Evolutionary conservation across 2,113 vertebrate species (phyloP).

Genomic region (Pluvialis apricaria): DNA sequence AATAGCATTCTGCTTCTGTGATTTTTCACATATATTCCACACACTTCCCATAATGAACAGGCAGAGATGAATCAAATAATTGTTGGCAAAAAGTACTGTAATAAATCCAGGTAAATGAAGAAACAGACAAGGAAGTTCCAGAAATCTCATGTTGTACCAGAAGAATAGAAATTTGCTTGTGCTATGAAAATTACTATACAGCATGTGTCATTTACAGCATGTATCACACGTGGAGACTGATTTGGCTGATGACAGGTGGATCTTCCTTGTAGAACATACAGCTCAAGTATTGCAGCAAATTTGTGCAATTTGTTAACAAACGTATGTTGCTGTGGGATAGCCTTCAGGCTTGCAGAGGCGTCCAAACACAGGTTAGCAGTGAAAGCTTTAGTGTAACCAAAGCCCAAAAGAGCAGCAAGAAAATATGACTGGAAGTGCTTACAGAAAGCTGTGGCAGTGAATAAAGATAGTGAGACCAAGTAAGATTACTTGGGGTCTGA

Average conservation of each 20-base stretch:
- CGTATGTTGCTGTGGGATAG: background rate
- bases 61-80: background rate
- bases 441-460: constrained; percentile 2
- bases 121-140: background rate
- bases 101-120: background rate
- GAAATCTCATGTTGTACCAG: background rate
- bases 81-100: background rate
- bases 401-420: background rate
- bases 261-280: background rate
- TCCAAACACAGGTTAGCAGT: background rate
- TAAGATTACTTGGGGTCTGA: background rate
- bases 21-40: background rate
- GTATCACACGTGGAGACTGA: background rate
- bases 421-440: background rate
- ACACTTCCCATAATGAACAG: background rate
- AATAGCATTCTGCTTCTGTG: background rate
- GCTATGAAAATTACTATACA: background rate
- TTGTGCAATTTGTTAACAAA: background rate
- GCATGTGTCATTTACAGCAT: background rate
- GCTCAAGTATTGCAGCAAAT: background rate
- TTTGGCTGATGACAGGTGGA: background rate
- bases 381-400: background rate
- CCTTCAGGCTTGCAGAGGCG: background rate
- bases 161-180: background rate
- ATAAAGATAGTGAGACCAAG: background rate